A percentile compares a stretch with the other conserved stretches of the same genome.
These are phyloP conservation scores for Taurulus bubalis DNA, from an alignment of 2,113 vertebrate species.

Conservation along the genomic window DNA sequence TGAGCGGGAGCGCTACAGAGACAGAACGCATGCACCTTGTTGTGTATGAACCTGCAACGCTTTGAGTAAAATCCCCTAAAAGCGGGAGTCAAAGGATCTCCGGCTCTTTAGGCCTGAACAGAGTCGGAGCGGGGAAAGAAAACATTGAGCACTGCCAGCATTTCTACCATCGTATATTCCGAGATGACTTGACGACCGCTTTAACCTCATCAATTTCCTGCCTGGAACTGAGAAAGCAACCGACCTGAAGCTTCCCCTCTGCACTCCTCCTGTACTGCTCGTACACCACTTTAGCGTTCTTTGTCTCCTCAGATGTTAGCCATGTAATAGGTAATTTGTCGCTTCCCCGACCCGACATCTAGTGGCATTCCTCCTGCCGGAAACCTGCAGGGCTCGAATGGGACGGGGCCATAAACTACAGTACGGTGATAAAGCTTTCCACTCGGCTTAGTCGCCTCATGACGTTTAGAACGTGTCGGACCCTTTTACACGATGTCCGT, in stretches of 20 bases:
- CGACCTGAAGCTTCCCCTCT: not conserved
- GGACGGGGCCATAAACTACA: not conserved
- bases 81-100: not conserved
- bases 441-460: not conserved
- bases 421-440: not conserved
- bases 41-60: not conserved
- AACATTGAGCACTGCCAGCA: not conserved
- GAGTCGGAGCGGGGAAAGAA: not conserved
- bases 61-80: not conserved
- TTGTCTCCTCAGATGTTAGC: not conserved
- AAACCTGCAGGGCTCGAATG: not conserved
- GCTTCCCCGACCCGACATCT: constrained; percentile 14
- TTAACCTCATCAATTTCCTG: not conserved
- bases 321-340: constrained; percentile 18
- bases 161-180: not conserved
- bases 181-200: not conserved
- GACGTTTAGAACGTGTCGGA: not conserved
- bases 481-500: not conserved
- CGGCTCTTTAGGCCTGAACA: not conserved
- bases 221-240: not conserved
- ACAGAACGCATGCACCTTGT: not conserved
- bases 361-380: constrained; percentile 4
- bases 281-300: not conserved
- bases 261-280: not conserved
- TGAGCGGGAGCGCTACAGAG: too few relatives aligned